Evolutionary conservation across 2,113 vertebrate species (phyloP), one percentile per base, ranked within the genome.

Genomic region (Dromaius novaehollandiae): DNA sequence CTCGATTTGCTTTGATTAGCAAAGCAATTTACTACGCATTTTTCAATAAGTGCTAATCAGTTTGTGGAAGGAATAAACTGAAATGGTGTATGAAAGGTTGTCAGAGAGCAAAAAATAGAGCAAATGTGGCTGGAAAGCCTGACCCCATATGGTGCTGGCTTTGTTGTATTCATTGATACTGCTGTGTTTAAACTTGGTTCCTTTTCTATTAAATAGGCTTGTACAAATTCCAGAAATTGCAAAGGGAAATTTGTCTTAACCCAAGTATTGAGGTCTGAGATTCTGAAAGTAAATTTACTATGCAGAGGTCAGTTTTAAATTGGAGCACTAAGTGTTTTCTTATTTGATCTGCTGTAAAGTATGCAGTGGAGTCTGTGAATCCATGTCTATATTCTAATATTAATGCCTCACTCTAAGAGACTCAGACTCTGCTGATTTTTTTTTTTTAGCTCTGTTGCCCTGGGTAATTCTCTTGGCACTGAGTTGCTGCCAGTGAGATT

Each of bases 1-100:
- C 91, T 96, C 24, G 63, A 89, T 96, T 86, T 87, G 84, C 90
- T 95, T 94, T 95, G 94, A 91, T 93, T 87, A 94, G 63, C n/a
- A 84, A 96, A 91, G 88, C 74, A 61, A 93, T 97, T 96, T 81
- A 71, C 79, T 82, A 17, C 94, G 76, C 46, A 4, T 32, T 85
- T 97, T 90, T 93, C 83, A 91, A 11, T 95, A 91, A 88, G 48
- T 56, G 66, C 86, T 90, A 95, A 88, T 91, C 88, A 88, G 44
- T 85, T 95, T 95, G n/a, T 53, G 79, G 84, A 81, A 77, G 90
- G 70, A 88, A 74, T 63, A 81, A 95, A 85, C n/a, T 38, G 71
- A 89, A 93, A 73, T 30, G 40, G 17, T 64, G 4, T 69, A 12
- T 56, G 75, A 81, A 85, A 69, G 12, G 13, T 55, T 66, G 60